phyloP scores from a whole-genome alignment of 2,797 vertebrate genomes.

The Choloepus didactylus region DNA sequence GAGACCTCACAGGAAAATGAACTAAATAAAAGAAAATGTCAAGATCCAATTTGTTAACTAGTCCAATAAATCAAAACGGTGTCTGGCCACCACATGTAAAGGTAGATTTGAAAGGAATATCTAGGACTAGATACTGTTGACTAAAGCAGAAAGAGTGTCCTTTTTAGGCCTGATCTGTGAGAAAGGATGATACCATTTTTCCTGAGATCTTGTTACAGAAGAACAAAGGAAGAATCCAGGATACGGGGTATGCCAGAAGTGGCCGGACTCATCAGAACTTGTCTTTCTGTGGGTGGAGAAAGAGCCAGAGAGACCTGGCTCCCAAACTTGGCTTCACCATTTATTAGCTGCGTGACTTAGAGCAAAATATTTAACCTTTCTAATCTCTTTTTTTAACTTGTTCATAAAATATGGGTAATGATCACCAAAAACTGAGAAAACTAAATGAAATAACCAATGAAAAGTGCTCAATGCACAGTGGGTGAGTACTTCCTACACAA shows the following conservation, averaged over 20 bases:
- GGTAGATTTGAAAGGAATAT: slow-evolving; percentile 1
- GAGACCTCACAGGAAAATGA: slow-evolving; percentile 67
- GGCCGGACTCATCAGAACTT: neutral
- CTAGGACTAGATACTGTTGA: neutral
- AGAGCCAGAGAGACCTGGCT: slow-evolving; percentile 50
- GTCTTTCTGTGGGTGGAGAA: slow-evolving; percentile 35
- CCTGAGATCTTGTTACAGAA: slow-evolving; percentile 63
- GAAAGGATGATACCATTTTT: slow-evolving; percentile 55
- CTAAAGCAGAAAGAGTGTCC: neutral
- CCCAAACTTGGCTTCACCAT: slow-evolving; percentile 22
- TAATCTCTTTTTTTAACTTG: neutral
- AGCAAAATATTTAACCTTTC: slow-evolving; percentile 62
- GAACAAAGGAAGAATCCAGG: slow-evolving; percentile 54
- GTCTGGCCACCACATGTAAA: slow-evolving; percentile 59
- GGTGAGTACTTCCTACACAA: neutral
- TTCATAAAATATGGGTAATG: slow-evolving; percentile 37
- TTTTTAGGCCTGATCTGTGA: slow-evolving; percentile 45
- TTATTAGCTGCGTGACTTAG: slow-evolving; percentile 45
- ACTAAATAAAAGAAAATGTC: slow-evolving; percentile 65
- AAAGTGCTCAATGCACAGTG: neutral
- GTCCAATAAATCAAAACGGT: slow-evolving; percentile 27
- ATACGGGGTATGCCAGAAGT: neutral
- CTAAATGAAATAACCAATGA: slow-evolving; percentile 20
- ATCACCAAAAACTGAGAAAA: slow-evolving; percentile 14
- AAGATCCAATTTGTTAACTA: slow-evolving; percentile 50